Conservation (phyloP, 1,140 invertebrate genomes). For the Colletes gigas region DNA sequence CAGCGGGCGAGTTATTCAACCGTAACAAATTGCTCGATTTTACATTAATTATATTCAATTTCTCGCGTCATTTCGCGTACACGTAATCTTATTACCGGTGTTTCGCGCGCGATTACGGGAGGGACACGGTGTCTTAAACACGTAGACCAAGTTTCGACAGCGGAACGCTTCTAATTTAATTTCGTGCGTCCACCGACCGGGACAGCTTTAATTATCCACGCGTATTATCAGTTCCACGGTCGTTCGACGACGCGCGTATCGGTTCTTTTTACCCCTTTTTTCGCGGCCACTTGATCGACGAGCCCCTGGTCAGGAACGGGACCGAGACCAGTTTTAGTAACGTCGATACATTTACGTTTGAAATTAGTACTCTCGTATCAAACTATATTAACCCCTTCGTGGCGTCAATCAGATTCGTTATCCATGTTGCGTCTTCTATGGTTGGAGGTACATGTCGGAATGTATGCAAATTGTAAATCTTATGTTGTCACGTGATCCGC, state of each 20-base stretch:
- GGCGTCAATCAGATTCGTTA: no score
- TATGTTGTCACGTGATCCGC: no score
- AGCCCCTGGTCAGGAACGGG: not conserved
- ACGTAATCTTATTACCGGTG: conserved; percentile 22
- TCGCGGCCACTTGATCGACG: not conserved
- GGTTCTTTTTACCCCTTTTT: not conserved
- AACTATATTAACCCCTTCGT: no score
- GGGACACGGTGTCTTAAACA: conserved; percentile 15
- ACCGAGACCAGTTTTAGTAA: no score
- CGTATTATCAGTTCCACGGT: conserved; percentile 14
- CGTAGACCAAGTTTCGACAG: conserved; percentile 38
- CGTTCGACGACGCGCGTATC: conserved; percentile 22
- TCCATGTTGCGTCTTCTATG: no score
- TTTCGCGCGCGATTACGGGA: not conserved
- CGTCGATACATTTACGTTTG: no score
- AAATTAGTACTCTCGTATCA: no score
- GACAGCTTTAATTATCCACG: conserved; percentile 50
- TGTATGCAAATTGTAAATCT: no score
- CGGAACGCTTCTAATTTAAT: conserved; percentile 55
- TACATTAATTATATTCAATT: conserved; percentile 39
- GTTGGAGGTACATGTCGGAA: no score
- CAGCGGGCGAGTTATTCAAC: not conserved
- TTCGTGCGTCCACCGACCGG: conserved; percentile 25
- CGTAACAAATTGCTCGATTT: conserved; percentile 25
- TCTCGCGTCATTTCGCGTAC: conserved; percentile 26